Evolutionary conservation across 2,888 invertebrate genomes (phyloP), one percentile per base, ranked within the genome.

Genomic region (Ichneumon xanthorius): DNA sequence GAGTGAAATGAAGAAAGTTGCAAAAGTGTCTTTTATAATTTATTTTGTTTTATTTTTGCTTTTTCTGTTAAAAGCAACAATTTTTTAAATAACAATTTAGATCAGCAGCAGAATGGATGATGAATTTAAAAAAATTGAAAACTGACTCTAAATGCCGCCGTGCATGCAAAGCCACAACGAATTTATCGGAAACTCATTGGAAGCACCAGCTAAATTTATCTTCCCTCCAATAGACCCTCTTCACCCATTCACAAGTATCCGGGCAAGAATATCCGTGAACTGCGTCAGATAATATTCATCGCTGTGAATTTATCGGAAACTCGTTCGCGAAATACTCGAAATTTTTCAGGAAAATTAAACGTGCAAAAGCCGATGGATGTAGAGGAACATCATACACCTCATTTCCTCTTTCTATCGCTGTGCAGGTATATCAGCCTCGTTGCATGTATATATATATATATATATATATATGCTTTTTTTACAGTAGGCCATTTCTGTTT

Each of bases 401-500:
- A 19, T 19, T 67, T 40, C 19, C 40, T n/a, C 37, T 4, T 40
- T 19, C 22, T 6, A 61, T 30, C 4, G 33, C 37, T 50, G 26
- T 14, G 9, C 26, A 16, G 14, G 5, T 50, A 19, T 50, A 16
- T 50, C 48, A 37, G n/a, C 33, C 48, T 22, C 58, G 58, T 22
- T 58, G 26, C 26, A 11, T 11, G 9, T 67, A 40, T 30, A 68
- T 58, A 37, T 50, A 37, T 30, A 68, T 58, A 37, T 50, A 37
- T 58, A 30, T 58, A n/a, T 48, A 33, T n/a, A 16, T 53, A 37
- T 61, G 40, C 58, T 67, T 65, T 48, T 71, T 50, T 79, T 72
- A 50, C 33, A n/a, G 53, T 11, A 14, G 50, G 48, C 61, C 82
- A 77, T 80, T 80, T 80, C 77, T 80, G 53, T 85, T 80, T 37